A percentile compares a stretch with the other conserved stretches of the same genome.
Conservation (phyloP, 2,888 invertebrate species). For the Chymomyza fuscimana region DNA sequence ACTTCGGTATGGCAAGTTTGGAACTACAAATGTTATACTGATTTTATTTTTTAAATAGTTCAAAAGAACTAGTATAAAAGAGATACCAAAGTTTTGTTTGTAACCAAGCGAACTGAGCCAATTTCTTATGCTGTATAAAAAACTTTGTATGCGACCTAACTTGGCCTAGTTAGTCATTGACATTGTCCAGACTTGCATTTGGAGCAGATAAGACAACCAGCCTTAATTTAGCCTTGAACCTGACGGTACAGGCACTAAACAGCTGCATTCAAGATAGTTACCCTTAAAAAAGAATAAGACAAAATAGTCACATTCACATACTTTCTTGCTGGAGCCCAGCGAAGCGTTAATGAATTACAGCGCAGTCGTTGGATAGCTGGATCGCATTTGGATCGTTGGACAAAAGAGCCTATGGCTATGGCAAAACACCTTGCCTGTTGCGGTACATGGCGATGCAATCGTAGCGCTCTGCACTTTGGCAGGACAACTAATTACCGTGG, state of each 20-base stretch:
- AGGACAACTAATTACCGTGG: conserved; percentile 75
- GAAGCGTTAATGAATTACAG: conserved; percentile 74
- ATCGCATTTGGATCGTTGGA: conserved; percentile 35
- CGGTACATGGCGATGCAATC: neutral
- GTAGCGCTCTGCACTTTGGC: conserved; percentile 38
- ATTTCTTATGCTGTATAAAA: neutral
- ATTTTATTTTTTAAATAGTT: too few relatives aligned
- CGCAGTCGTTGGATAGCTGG: conserved; percentile 44
- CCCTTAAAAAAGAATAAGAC: conserved; percentile 17
- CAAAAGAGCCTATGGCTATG: conserved; percentile 25
- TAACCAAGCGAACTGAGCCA: too few relatives aligned
- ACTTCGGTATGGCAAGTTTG: too few relatives aligned
- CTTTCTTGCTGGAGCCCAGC: conserved; percentile 64
- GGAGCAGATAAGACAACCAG: neutral
- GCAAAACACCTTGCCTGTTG: conserved; percentile 54
- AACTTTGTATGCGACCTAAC: neutral
- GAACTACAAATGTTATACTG: too few relatives aligned
- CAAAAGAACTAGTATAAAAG: too few relatives aligned
- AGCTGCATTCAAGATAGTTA: neutral
- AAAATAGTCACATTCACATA: conserved; percentile 50
- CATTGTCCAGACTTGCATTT: neutral
- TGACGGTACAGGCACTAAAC: neutral
- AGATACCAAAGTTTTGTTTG: too few relatives aligned
- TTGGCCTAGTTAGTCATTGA: neutral
- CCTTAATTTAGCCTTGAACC: neutral